Percentiles rank a stretch among this genome's conserved stretches.
Conservation (phyloP, 2,888 invertebrate species). For the Iphiclides podalirius region DNA sequence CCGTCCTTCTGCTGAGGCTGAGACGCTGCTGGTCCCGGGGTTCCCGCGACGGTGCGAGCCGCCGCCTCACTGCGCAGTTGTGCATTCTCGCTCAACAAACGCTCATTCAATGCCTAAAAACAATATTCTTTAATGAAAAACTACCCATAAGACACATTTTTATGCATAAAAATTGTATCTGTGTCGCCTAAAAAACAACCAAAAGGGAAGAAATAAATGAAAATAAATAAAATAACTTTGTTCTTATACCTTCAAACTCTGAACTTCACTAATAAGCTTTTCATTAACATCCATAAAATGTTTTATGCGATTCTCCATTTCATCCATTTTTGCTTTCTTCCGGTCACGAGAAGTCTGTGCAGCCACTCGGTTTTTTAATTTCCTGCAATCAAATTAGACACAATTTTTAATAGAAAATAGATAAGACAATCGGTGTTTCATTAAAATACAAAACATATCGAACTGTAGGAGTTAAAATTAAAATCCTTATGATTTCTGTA, state of each 20-base stretch:
- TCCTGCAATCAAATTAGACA: slow-evolving; percentile 81
- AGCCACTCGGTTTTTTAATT: slow-evolving; percentile 97
- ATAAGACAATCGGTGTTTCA: too few species aligned
- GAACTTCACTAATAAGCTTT: slow-evolving; percentile 82
- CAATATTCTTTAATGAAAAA: not conserved
- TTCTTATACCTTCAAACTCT: slow-evolving; percentile 74
- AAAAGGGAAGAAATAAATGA: too few species aligned
- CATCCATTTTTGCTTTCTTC: slow-evolving; percentile 95
- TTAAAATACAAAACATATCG: too few species aligned
- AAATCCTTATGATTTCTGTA: too few species aligned
- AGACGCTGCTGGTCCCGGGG: slow-evolving; percentile 90
- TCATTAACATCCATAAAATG: slow-evolving; percentile 83
- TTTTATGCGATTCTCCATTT: slow-evolving; percentile 88
- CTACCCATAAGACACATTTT: too few species aligned
- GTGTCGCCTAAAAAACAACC: too few species aligned
- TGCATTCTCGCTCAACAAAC: slow-evolving; percentile 83
- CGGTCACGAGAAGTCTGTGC: slow-evolving; percentile 98
- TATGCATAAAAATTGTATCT: too few species aligned
- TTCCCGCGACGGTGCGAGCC: slow-evolving; percentile 84
- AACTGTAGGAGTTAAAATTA: too few species aligned
- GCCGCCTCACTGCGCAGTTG: slow-evolving; percentile 78
- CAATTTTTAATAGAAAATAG: too few species aligned
- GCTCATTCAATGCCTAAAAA: slow-evolving; percentile 80
- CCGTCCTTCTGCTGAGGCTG: slow-evolving; percentile 97
- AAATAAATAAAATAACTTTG: too few species aligned